Conservation (phyloP, 2,888 invertebrate species). For the Acleris holmiana region DNA sequence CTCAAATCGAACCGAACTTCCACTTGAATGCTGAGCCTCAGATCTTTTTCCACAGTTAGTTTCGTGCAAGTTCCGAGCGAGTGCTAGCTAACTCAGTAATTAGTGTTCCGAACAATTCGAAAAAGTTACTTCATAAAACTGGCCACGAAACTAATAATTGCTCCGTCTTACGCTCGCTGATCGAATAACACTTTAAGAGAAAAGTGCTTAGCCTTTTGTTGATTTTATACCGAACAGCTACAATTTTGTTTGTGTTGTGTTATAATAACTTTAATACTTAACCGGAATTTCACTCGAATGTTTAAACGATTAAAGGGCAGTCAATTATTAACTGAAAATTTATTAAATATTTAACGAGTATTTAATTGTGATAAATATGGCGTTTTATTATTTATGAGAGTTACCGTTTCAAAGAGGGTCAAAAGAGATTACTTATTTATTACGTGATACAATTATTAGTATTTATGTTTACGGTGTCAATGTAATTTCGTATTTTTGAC, state of each 20-base stretch:
- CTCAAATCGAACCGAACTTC: not conserved
- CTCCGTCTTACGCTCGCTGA: constrained; percentile 45
- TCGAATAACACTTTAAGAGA: constrained; percentile 12
- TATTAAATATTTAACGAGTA: too few species aligned
- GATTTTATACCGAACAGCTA: constrained; percentile 3
- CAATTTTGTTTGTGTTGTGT: not conserved
- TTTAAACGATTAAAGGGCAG: too few species aligned
- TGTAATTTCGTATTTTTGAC: too few species aligned
- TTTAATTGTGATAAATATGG: too few species aligned
- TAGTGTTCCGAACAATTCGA: constrained; percentile 55
- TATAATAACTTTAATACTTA: too few species aligned
- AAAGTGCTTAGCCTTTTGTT: constrained; percentile 9
- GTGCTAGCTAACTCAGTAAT: constrained; percentile 52
- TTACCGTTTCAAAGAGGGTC: too few species aligned
- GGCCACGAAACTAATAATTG: constrained; percentile 56
- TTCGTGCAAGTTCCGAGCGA: constrained; percentile 36
- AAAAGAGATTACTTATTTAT: too few species aligned
- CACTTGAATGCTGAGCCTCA: not conserved
- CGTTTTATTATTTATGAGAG: too few species aligned
- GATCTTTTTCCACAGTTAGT: constrained; percentile 17
- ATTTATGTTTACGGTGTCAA: too few species aligned
- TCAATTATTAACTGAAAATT: too few species aligned
- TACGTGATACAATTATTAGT: too few species aligned
- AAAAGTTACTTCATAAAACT: constrained; percentile 58
- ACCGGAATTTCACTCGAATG: not conserved